Percentiles rank a stretch among this genome's conserved stretches.
These are phyloP conservation scores for Plebejus melissa DNA, from an alignment of 2,888 invertebrate species.

Conservation along the genomic window DNA sequence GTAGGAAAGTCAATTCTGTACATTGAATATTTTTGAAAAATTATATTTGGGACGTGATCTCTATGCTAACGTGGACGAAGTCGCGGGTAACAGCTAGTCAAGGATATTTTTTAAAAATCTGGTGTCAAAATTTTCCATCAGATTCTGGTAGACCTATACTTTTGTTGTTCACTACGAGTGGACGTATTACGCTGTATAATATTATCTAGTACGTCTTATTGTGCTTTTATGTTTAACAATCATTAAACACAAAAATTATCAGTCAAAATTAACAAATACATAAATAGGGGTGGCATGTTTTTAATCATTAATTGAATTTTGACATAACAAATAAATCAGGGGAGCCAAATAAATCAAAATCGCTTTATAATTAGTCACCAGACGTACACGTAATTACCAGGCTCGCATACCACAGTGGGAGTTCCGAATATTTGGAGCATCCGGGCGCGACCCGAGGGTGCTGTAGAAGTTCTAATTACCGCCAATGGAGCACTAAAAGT, in stretches of 20 bases:
- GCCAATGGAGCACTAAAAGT: conserved; percentile 49
- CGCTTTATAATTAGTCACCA: conserved; percentile 58
- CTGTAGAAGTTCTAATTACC: conserved; percentile 51
- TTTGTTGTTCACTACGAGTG: too few species aligned
- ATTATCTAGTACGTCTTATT: too few species aligned
- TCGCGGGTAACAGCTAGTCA: too few species aligned
- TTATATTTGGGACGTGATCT: too few species aligned
- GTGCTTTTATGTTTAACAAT: too few species aligned
- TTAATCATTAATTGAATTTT: conserved; percentile 6
- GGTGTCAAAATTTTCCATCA: too few species aligned
- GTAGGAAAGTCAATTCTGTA: too few species aligned
- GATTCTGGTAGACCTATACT: too few species aligned
- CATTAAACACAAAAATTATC: neutral
- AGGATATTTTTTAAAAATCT: too few species aligned
- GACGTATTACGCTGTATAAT: too few species aligned
- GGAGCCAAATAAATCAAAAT: conserved; percentile 32
- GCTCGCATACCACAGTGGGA: conserved; percentile 54
- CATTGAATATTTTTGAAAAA: too few species aligned
- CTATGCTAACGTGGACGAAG: too few species aligned
- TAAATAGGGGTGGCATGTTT: neutral
- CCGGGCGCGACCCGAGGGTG: conserved; percentile 54
- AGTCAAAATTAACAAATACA: neutral
- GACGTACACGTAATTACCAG: conserved; percentile 60
- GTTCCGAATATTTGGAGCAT: conserved; percentile 51
- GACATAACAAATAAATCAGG: conserved; percentile 24